Evolutionary conservation across 2,888 invertebrate species (phyloP).

Genomic region (Calameuta idolon): DNA sequence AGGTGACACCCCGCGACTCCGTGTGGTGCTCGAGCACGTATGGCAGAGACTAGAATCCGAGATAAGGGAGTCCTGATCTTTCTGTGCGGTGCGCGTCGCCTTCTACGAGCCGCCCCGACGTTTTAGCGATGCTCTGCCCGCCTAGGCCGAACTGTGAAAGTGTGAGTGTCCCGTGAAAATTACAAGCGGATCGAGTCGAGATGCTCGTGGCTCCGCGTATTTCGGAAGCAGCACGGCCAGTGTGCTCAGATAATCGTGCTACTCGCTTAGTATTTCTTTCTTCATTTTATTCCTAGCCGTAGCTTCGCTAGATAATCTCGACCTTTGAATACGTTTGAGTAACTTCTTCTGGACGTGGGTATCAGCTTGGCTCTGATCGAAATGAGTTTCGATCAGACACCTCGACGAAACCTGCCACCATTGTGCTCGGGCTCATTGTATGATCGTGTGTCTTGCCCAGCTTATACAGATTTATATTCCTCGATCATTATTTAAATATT

Average conservation of each 20-base stretch:
- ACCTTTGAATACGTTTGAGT: constrained; percentile 8
- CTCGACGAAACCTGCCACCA: constrained; percentile 36
- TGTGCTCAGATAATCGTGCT: constrained; percentile 25
- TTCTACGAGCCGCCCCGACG: constrained; percentile 28
- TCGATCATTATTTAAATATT: background rate
- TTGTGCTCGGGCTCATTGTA: constrained; percentile 26
- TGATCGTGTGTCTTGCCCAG: background rate
- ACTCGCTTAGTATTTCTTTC: constrained; percentile 10
- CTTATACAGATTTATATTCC: constrained; percentile 16
- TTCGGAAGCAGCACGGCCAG: constrained; percentile 48
- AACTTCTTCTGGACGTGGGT: background rate
- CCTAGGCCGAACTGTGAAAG: constrained; percentile 45
- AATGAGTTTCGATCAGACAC: constrained; percentile 21
- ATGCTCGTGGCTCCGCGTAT: constrained; percentile 41
- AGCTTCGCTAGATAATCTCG: constrained; percentile 19
- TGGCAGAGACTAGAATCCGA: constrained; percentile 57
- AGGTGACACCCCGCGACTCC: constrained; percentile 61
- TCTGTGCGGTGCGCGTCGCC: constrained; percentile 34
- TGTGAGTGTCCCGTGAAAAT: constrained; percentile 45
- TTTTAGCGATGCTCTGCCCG: constrained; percentile 45
- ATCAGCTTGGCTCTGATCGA: constrained; percentile 8
- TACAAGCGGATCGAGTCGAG: constrained; percentile 27
- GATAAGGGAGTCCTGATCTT: constrained; percentile 49
- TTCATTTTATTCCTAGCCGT: background rate
- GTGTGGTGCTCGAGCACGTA: constrained; percentile 56